Base-by-base conservation (phyloP, 1,140 invertebrate species). In the Mizuhopecten yessoensis region DNA sequence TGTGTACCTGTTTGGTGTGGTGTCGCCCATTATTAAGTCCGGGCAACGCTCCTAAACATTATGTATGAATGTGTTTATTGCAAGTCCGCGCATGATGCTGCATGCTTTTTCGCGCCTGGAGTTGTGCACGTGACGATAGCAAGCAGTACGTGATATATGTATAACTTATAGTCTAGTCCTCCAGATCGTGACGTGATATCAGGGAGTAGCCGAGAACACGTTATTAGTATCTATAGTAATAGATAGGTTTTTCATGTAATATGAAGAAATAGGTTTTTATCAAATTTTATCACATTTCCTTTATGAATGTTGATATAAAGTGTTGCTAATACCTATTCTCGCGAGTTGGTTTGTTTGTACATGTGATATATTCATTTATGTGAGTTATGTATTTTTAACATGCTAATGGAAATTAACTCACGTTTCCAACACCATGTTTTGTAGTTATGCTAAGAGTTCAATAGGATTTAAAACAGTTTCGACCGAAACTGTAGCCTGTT, bases 131-230 rank as follows among this genome's bases (percentile, higher is more conserved):
- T n/a, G n/a, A 49, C 11, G 11, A 20, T 75, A 75, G 0, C n/a
- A 75, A 75, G 57, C 29, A n/a, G 17, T n/a, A 75, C 9, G 5
- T 29, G 57, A 7, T 75, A 17, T 29, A 29, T 0, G 57, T 75
- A n/a, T 29, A n/a, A 29, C 29, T 75, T 75, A 75, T n/a, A 75
- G 57, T 75, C 57, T 75, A 75, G 57, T 75, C 57, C n/a, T n/a
- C 17, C 9, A 20, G 9, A 17, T 45, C 17, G 42, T 45, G 42
- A 45, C 17, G 42, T 17, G 0, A 75, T n/a, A 9, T 75, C 57
- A 75, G 57, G 0, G 57, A 75, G n/a, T 29, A 29, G 11, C 57
- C n/a, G 57, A 5, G 5, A 29, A 29, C 23, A 29, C 15, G 11
- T 17, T 75, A 5, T 49, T 49, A 49, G 45, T 49, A 10, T 49